phyloP scores from a whole-genome alignment of 2,888 invertebrate genomes.

The Thymelicus acteon region DNA sequence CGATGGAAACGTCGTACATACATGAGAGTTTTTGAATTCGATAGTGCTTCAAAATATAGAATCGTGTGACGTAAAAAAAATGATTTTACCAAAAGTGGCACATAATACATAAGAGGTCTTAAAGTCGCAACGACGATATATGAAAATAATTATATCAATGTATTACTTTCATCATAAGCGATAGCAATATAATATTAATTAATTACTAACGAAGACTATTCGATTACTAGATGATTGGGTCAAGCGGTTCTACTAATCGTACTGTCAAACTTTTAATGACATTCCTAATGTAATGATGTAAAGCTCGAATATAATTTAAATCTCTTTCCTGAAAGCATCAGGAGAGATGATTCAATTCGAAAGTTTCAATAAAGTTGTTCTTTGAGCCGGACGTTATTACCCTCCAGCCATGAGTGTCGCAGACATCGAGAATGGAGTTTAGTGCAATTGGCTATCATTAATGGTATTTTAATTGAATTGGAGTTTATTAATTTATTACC shows the following conservation, averaged over 20 bases:
- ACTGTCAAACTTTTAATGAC: conserved; percentile 3
- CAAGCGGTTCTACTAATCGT: not conserved
- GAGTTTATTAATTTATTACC: conserved; percentile 48
- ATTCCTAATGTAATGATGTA: not conserved
- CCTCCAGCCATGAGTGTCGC: conserved; percentile 21
- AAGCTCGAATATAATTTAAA: conserved; percentile 7
- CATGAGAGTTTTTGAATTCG: too few relatives aligned
- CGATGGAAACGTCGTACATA: too few relatives aligned
- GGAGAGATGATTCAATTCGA: conserved; percentile 1
- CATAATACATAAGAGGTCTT: too few relatives aligned
- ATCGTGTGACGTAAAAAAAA: too few relatives aligned
- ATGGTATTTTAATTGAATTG: conserved; percentile 50
- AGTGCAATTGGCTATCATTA: conserved; percentile 34
- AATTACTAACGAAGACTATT: not conserved
- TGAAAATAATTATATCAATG: too few relatives aligned
- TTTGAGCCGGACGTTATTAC: conserved; percentile 23
- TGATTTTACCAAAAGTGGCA: too few relatives aligned
- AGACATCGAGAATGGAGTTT: conserved; percentile 23
- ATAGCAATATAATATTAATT: conserved; percentile 10
- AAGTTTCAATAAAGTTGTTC: conserved; percentile 18
- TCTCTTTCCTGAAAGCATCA: conserved; percentile 3
- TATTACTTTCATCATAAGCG: too few relatives aligned
- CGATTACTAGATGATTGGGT: not conserved
- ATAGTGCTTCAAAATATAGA: too few relatives aligned
- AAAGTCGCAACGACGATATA: too few relatives aligned